Base-by-base conservation (phyloP, 2,888 invertebrate genomes). In the Tiliacea citrago region DNA sequence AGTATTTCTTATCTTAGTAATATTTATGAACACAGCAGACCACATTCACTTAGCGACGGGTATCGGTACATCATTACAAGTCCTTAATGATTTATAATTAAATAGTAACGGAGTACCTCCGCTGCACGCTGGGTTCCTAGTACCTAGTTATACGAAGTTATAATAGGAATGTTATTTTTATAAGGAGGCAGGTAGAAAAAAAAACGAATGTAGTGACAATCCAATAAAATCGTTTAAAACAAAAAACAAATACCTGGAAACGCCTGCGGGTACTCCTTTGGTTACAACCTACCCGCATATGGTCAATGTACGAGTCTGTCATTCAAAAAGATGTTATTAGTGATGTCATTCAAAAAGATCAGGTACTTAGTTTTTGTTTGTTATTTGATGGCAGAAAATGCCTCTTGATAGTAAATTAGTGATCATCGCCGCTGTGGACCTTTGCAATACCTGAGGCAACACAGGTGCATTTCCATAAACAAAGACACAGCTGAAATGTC, bases 51-150 rank as follows among this genome's bases (percentile, higher is more conserved):
- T 35, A 16, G n/a, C 49, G 45, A 8, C 61, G 24, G 58, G 29
- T 21, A 42, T 61, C 45, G 51, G n/a, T 39, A 12, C 70, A 49
- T 62, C 75, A 69, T 73, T 84, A 73, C 60, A 21, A 45, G 35
- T n/a, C 39, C 81, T 61, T 81, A 82, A 85, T 85, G 81, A 85
- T 85, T 85, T 76, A 68, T 82, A 82, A 84, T 82, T 82, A 82
- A 77, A 68, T 60, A 60, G n/a, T 77, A 81, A 84, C 82, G 81
- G 75, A 35, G 53, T 18, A 45, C 63, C 45, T 61, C 57, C 47
- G 60, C 29, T 13, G 66, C 29, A 49, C 65, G 47, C 72, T 79
- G 83, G 3, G 45, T 73, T 83, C 81, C 58, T 67, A 4, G 79
- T 83, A 73, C 5, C 45, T 29, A n/a, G 55, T 49, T 70, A 24